phyloP scores from a whole-genome alignment of 2,797 vertebrate genomes.

The Halcyon smyrnensis region DNA sequence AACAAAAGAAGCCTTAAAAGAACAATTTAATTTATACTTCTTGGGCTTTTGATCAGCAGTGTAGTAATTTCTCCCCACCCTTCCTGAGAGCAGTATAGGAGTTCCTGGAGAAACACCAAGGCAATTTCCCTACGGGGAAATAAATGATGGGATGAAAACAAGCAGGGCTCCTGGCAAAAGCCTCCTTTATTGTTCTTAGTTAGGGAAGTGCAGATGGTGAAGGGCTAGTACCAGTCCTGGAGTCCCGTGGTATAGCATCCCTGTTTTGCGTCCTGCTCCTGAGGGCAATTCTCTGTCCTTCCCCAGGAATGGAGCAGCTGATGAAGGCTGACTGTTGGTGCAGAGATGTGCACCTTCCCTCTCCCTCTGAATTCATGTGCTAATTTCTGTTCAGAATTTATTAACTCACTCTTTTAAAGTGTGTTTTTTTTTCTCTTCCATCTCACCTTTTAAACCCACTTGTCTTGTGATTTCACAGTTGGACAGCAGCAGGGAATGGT shows the following conservation, averaged over 20 bases:
- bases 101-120: not conserved
- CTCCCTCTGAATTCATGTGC: not conserved
- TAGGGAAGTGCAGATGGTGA: not conserved
- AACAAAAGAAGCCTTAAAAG: not conserved
- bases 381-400: not conserved
- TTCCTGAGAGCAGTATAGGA: not conserved
- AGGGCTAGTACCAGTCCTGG: not conserved
- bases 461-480: not conserved
- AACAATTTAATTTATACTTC: not conserved
- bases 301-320: not conserved
- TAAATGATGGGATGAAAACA: not conserved
- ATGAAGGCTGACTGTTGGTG: not conserved
- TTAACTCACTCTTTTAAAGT: not conserved
- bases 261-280: not conserved
- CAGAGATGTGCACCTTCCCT: not conserved
- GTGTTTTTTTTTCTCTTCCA: not conserved
- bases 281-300: not conserved
- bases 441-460: not conserved
- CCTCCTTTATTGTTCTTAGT: not conserved
- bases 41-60: not conserved
- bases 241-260: not conserved
- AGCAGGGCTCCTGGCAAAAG: not conserved
- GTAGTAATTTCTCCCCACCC: not conserved
- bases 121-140: not conserved
- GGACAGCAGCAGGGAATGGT: not conserved